Evolutionary conservation across 2,797 vertebrate species (phyloP), one percentile per base, ranked within the genome.

Genomic region (Tragopan temminckii): DNA sequence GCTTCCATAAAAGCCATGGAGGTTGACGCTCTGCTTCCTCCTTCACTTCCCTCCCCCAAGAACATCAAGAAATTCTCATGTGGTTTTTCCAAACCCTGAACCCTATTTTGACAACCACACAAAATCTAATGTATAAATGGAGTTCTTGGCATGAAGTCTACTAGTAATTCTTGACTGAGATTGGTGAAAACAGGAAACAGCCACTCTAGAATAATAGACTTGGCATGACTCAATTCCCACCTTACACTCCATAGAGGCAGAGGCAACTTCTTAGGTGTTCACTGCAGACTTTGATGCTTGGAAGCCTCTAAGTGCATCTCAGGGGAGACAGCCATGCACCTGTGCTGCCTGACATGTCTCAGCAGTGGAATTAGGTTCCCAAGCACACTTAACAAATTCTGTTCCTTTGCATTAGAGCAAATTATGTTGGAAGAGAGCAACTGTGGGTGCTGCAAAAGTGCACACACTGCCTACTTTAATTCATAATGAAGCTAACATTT

Each of bases 111-210:
- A 88, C 53, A 95, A 31, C 21, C 45, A 40, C 53, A 68, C 8
- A 85, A 77, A 80, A 64, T 78, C 40, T 89, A 89, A 82, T 85
- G 53, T 24, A 75, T 53, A 85, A 94, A 85, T 64, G 33, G 58
- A 92, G 62, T 43, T 89, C 38, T 82, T 93, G 48, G 81, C 69
- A 71, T 48, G n/a, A 64, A 66, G 38, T 85, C 69, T 68, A 5
- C 69, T 58, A 71, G 25, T 36, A 38, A 75, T 66, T 89, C 76
- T 89, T 80, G 58, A 68, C 36, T 62, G 64, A 78, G 43, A 78
- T 92, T 77, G 71, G 36, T 62, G 25, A 71, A 20, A 93, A 45
- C 45, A 68, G 62, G 79, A 80, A 90, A 82, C 17, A 77, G 18
- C 40, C 40, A 35, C 53, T 70, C 33, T 24, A 29, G 36, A 91